Evolutionary conservation across 2,888 invertebrate genomes (phyloP).

Genomic region (Nomada ferruginata): DNA sequence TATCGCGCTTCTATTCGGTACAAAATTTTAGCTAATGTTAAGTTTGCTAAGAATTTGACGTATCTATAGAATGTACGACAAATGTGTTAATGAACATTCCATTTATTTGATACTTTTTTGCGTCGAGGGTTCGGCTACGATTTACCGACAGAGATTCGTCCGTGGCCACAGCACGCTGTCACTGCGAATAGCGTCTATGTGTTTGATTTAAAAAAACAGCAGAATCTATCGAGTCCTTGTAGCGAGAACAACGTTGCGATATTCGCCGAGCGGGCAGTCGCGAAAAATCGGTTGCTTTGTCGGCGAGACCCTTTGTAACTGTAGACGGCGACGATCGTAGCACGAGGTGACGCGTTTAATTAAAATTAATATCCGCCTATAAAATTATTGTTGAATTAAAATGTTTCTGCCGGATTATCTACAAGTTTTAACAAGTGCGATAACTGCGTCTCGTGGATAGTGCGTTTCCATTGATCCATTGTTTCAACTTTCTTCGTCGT

Average conservation of each 20-base stretch:
- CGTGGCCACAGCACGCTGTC: background rate
- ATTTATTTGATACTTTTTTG: too few relatives aligned
- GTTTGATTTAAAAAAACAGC: conserved; percentile 29
- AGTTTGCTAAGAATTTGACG: too few relatives aligned
- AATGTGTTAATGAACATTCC: too few relatives aligned
- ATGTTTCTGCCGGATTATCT: background rate
- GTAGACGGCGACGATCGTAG: background rate
- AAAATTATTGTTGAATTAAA: background rate
- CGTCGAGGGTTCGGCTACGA: background rate
- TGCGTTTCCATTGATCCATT: background rate
- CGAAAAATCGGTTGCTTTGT: background rate
- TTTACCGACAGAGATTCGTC: conserved; percentile 38
- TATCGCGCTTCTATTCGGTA: too few relatives aligned
- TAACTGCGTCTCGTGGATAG: background rate
- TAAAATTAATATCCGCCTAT: background rate
- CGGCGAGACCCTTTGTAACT: background rate
- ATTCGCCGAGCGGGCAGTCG: background rate
- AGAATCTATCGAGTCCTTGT: conserved; percentile 3
- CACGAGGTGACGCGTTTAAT: conserved; percentile 1
- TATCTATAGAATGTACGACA: too few relatives aligned
- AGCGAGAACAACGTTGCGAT: conserved; percentile 10
- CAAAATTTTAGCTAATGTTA: too few relatives aligned
- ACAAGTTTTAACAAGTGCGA: background rate
- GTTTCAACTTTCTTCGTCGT: background rate
- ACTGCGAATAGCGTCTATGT: background rate